Evolutionary conservation across 2,797 vertebrate species (phyloP).

Genomic region (Girardinus metallicus): DNA sequence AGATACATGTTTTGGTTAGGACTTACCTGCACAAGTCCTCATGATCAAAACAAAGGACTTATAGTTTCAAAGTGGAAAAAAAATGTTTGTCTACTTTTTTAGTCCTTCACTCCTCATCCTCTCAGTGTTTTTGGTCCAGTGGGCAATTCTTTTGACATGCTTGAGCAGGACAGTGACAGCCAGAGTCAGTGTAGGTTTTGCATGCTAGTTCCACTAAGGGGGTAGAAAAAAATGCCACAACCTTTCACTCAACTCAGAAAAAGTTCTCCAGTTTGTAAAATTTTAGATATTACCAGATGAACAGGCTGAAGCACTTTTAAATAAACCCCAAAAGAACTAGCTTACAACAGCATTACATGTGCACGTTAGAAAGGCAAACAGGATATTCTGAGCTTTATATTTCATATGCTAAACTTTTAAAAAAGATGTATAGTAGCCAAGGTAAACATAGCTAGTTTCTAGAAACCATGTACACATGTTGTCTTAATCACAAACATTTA

Average conservation of each 20-base stretch:
- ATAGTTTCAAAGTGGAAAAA: constrained; percentile 37
- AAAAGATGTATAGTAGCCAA: background rate
- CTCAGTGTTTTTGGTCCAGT: constrained; percentile 36
- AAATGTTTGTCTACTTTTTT: constrained; percentile 23
- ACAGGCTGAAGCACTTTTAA: background rate
- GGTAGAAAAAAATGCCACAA: constrained; percentile 20
- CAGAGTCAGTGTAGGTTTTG: constrained; percentile 63
- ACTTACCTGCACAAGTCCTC: constrained; percentile 62
- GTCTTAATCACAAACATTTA: background rate
- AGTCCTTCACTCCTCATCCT: constrained; percentile 10
- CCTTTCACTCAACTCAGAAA: constrained; percentile 20
- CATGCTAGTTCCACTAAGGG: constrained; percentile 68
- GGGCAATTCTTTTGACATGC: constrained; percentile 65
- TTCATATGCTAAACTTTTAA: constrained; percentile 3
- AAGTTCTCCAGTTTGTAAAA: constrained; percentile 21
- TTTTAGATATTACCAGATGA: constrained; percentile 29
- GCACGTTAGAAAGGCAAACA: constrained; percentile 40
- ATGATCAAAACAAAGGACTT: constrained; percentile 56
- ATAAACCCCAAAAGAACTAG: constrained; percentile 46
- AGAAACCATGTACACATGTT: constrained; percentile 1
- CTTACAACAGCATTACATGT: constrained; percentile 47
- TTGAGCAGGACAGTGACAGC: constrained; percentile 64
- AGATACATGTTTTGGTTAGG: constrained; percentile 58
- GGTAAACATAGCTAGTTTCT: background rate
- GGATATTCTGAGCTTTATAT: constrained; percentile 24